phyloP scores from a whole-genome alignment of 2,797 vertebrate species.

The Emydoidea blandingii region DNA sequence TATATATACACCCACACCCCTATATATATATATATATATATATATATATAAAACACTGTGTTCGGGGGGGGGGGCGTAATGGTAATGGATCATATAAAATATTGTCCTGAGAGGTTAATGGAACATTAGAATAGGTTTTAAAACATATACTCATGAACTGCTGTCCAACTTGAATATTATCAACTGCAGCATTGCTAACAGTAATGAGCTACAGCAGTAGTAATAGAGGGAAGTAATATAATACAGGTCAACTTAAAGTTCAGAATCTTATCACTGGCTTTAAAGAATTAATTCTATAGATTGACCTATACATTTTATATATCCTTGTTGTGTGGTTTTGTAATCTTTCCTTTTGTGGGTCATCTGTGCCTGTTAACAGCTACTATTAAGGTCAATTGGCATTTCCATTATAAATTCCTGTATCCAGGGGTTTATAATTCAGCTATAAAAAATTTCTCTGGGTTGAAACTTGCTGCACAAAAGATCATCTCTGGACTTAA shows the following conservation, averaged over 20 bases:
- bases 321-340: not conserved
- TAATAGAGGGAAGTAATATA: not conserved
- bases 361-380: not conserved
- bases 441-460: conserved; percentile 31
- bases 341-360: not conserved
- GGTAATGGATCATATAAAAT: conserved; percentile 30
- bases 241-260: not conserved
- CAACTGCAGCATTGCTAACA: not conserved
- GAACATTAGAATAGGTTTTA: conserved; percentile 13
- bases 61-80: not conserved
- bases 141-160: not conserved
- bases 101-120: conserved; percentile 23
- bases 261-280: not conserved
- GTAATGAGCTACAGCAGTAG: not conserved
- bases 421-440: conserved; percentile 21
- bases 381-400: not conserved
- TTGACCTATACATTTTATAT: not conserved
- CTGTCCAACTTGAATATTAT: not conserved
- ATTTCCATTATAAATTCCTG: not conserved
- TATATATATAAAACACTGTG: not conserved
- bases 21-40: no score
- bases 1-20: not conserved
- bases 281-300: conserved; percentile 17
- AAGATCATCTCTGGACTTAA: conserved; percentile 20
- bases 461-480: conserved; percentile 45